phyloP scores from a whole-genome alignment of 2,113 vertebrate species.

The Leuciscus idus region DNA sequence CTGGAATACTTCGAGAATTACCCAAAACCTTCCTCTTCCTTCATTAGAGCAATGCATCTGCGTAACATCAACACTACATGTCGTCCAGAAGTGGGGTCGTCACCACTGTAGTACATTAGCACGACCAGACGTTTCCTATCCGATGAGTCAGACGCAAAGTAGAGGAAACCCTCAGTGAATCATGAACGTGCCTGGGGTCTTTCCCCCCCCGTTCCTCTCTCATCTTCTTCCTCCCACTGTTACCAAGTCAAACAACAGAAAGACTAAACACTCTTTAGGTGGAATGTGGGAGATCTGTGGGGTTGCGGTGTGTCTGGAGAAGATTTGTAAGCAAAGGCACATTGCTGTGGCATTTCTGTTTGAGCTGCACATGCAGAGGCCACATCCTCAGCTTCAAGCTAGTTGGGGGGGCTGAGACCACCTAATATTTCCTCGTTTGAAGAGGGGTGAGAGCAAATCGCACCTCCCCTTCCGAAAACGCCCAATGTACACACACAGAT shows the following conservation, averaged over 20 bases:
- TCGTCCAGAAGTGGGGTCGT: constrained; percentile 21
- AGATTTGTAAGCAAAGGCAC: background rate
- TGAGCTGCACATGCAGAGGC: background rate
- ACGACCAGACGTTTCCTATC: background rate
- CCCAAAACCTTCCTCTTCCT: background rate
- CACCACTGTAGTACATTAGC: constrained; percentile 10
- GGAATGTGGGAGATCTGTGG: constrained; percentile 31
- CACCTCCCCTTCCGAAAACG: constrained; percentile 37
- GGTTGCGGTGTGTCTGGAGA: constrained; percentile 12
- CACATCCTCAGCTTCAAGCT: constrained; percentile 44
- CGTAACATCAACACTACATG: constrained; percentile 30
- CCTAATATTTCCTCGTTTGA: constrained; percentile 43
- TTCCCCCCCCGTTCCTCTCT: background rate
- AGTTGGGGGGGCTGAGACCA: background rate
- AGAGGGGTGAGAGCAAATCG: constrained; percentile 25
- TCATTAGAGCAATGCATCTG: constrained; percentile 36
- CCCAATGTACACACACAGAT: constrained; percentile 15
- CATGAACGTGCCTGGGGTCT: constrained; percentile 3
- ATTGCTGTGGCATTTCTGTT: constrained; percentile 21
- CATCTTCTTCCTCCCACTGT: constrained; percentile 30
- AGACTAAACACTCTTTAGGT: constrained; percentile 31
- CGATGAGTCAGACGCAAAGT: background rate
- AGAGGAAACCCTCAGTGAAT: constrained; percentile 37
- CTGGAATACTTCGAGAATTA: constrained; percentile 23
- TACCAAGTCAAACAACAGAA: constrained; percentile 20